Percentiles rank a stretch among this genome's conserved stretches.
Conservation (phyloP, 2,797 vertebrate species). For the Buceros bicornis region DNA sequence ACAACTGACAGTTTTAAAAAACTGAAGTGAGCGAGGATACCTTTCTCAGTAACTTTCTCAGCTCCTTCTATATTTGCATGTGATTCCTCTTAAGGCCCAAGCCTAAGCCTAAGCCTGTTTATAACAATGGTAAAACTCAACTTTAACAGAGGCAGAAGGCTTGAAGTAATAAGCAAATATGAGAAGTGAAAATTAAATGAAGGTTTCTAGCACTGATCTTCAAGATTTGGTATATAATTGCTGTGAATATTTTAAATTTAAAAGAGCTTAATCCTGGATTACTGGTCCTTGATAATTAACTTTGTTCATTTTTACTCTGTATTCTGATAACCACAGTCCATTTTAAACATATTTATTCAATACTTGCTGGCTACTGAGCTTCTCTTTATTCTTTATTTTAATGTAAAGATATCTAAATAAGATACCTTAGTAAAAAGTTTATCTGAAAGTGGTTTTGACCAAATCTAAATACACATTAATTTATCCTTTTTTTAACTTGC, state of each 20-base stretch:
- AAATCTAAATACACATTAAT: neutral
- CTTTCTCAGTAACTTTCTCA: neutral
- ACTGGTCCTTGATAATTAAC: neutral
- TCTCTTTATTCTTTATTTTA: neutral
- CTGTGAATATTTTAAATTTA: slow-evolving; percentile 5
- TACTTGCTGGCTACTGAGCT: neutral
- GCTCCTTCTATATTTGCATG: neutral
- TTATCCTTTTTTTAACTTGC: neutral
- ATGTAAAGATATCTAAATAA: neutral
- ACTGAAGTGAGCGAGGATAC: neutral
- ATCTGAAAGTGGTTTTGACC: neutral
- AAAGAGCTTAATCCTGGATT: neutral
- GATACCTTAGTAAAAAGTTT: neutral
- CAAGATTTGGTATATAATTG: neutral
- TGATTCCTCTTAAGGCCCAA: neutral
- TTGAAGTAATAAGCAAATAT: neutral
- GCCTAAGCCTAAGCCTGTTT: neutral
- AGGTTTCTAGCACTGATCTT: neutral
- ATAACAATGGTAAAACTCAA: neutral
- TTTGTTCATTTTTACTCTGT: neutral
- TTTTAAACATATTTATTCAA: neutral
- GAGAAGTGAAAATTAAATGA: neutral
- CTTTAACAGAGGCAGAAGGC: neutral
- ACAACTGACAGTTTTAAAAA: neutral
- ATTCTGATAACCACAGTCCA: neutral